Conservation (phyloP, 2,797 vertebrate genomes). For the Cuculus canorus region DNA sequence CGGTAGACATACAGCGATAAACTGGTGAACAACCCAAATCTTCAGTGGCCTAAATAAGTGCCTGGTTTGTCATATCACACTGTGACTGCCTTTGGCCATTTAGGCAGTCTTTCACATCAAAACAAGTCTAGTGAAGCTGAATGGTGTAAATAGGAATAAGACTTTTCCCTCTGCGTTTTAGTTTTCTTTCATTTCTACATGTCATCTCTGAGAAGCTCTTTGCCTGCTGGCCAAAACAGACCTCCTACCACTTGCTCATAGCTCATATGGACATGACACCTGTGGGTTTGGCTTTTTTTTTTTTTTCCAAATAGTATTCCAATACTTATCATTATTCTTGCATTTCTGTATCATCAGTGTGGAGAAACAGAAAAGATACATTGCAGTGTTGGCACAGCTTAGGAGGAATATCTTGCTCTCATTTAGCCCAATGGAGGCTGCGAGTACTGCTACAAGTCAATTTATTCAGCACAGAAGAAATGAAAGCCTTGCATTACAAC, state of each 20-base stretch:
- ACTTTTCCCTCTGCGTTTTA: not conserved
- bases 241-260: not conserved
- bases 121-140: not conserved
- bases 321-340: not conserved
- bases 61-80: not conserved
- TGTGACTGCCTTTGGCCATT: not conserved
- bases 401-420: not conserved
- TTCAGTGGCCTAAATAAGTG: not conserved
- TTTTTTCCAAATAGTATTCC: not conserved
- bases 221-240: not conserved
- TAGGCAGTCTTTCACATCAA: not conserved
- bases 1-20: not conserved
- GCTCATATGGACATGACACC: not conserved
- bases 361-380: not conserved
- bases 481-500: not conserved
- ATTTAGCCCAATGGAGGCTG: not conserved
- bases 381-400: not conserved
- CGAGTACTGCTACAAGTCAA: not conserved
- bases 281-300: not conserved
- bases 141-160: not conserved
- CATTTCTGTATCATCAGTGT: not conserved
- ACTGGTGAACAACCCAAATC: not conserved
- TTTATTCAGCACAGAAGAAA: not conserved
- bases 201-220: not conserved
- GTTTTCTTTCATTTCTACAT: not conserved